Evolutionary conservation across 2,113 vertebrate species (phyloP).

Genomic region (Passer montanus): DNA sequence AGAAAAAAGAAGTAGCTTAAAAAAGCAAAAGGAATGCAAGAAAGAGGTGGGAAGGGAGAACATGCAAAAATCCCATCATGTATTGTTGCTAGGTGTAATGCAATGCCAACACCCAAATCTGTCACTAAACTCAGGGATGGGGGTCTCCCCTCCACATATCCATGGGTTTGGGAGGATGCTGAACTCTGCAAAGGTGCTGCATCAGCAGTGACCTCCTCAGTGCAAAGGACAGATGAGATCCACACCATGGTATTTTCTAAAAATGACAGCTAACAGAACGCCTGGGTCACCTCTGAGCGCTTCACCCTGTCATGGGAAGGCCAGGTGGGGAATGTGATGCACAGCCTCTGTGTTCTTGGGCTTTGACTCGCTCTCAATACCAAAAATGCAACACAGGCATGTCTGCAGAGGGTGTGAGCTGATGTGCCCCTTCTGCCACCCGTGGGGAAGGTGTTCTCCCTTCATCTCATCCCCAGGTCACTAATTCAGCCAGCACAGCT

Average conservation of each 20-base stretch:
- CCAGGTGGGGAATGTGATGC: background rate
- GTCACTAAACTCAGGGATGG: accelerated
- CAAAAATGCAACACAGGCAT: background rate
- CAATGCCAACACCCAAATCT: background rate
- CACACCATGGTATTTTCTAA: background rate
- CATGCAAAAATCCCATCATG: background rate
- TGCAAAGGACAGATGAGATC: background rate
- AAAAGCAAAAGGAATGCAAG: background rate
- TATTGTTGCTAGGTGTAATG: background rate
- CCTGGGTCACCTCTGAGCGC: background rate
- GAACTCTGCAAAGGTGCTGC: background rate
- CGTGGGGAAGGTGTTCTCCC: accelerated
- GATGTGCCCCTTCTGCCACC: background rate
- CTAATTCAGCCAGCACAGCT: background rate
- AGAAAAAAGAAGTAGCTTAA: background rate
- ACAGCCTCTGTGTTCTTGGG: background rate
- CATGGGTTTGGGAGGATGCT: background rate
- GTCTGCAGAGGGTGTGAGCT: background rate
- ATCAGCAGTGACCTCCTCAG: background rate
- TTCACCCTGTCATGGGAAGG: background rate
- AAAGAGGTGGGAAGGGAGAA: background rate
- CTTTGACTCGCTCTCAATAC: background rate
- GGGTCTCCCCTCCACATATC: accelerated
- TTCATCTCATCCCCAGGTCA: background rate
- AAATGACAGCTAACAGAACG: background rate